Evolutionary conservation across 2,888 invertebrate genomes (phyloP).

Genomic region (Trachelus stipa): DNA sequence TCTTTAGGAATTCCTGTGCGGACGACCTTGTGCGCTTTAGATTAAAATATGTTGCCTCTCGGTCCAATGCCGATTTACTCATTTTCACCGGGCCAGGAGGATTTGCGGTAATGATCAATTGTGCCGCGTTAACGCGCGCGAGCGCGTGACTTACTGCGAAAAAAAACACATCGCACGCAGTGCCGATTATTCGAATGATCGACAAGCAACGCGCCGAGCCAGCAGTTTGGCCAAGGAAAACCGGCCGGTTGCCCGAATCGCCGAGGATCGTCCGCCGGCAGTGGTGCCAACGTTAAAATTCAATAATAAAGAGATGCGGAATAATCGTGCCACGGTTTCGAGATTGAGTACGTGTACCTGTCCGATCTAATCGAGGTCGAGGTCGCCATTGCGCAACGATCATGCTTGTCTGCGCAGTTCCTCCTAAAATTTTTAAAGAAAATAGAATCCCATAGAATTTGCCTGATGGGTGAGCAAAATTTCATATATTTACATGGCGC

Average conservation of each 20-base stretch:
- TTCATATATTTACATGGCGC: too few species aligned
- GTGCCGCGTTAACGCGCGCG: background rate
- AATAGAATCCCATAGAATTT: background rate
- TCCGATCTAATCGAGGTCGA: constrained; percentile 22
- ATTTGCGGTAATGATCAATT: background rate
- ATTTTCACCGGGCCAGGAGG: background rate
- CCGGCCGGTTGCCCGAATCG: background rate
- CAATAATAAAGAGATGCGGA: constrained; percentile 3
- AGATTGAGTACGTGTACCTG: constrained; percentile 1
- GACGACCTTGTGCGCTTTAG: background rate
- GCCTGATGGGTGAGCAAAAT: too few species aligned
- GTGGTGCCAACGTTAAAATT: constrained; percentile 6
- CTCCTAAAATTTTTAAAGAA: background rate
- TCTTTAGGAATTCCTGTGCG: too few species aligned
- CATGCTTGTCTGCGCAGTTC: constrained; percentile 10
- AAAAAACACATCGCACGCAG: background rate
- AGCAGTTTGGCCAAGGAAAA: background rate
- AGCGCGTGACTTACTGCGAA: background rate
- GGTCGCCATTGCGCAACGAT: constrained; percentile 16
- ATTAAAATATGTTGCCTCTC: background rate
- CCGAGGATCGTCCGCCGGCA: constrained; percentile 3
- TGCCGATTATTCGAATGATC: background rate
- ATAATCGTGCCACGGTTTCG: constrained; percentile 5
- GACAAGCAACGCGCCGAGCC: background rate
- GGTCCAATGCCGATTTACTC: background rate